These are phyloP conservation scores for Scelioninae gen. 1 DNA, from an alignment of 2,888 invertebrate genomes.

Conservation along the genomic window DNA sequence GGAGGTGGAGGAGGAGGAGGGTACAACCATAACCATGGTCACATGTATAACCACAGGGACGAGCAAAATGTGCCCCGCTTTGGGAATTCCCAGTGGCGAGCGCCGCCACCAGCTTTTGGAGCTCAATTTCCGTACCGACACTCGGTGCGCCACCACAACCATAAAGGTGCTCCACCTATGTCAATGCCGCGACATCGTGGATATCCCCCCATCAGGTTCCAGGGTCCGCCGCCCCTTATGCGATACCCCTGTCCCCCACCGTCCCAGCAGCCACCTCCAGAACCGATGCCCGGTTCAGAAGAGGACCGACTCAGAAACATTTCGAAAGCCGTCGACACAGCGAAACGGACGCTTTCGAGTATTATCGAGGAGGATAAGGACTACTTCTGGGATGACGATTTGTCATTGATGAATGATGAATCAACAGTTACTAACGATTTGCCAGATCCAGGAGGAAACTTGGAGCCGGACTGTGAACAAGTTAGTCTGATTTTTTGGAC, in stretches of 20 bases:
- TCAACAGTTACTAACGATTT: no score
- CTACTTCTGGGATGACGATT: slow-evolving; percentile 77
- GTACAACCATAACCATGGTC: slow-evolving; percentile 2
- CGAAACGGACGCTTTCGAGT: slow-evolving; percentile 79
- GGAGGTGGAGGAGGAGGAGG: slow-evolving; percentile 1
- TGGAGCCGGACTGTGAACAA: slow-evolving; percentile 1
- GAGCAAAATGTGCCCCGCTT: slow-evolving; percentile 14
- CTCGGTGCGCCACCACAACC: slow-evolving; percentile 22
- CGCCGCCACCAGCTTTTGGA: slow-evolving; percentile 7
- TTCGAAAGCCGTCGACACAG: slow-evolving; percentile 79
- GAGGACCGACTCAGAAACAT: slow-evolving; percentile 81
- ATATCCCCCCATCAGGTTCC: slow-evolving; percentile 27
- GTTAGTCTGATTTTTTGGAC: slow-evolving; percentile 11
- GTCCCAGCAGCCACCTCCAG: slow-evolving; percentile 54
- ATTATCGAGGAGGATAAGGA: slow-evolving; percentile 76
- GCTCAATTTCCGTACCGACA: slow-evolving; percentile 19
- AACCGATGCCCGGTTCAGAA: slow-evolving; percentile 79
- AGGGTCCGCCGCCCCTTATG: slow-evolving; percentile 4
- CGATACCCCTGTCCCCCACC: slow-evolving; percentile 9
- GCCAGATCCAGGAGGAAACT: slow-evolving; percentile 69
- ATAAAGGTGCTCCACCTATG: slow-evolving; percentile 22
- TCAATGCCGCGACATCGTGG: slow-evolving; percentile 1
- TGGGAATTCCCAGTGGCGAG: slow-evolving; percentile 38
- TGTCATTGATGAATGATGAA: slow-evolving; percentile 41
- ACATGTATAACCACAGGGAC: slow-evolving; percentile 35